Conservation (phyloP, 2,797 vertebrate species). For the Pangasius sanitwongsei region DNA sequence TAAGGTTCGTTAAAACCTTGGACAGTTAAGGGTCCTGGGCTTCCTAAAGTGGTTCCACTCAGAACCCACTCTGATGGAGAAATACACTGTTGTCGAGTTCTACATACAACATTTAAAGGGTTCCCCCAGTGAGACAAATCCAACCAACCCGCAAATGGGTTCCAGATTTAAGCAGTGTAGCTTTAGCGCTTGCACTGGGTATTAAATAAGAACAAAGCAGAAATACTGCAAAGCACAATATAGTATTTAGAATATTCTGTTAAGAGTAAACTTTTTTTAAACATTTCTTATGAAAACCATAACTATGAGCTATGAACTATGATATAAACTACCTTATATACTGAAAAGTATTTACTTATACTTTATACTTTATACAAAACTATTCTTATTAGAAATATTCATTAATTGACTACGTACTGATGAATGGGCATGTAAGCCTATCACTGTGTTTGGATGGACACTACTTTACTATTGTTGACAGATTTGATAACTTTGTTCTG, state of each 20-base stretch:
- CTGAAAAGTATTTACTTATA: constrained; percentile 6
- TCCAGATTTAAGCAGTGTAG: background rate
- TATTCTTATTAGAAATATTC: background rate
- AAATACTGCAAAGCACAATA: constrained; percentile 12
- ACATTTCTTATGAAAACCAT: background rate
- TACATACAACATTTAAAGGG: background rate
- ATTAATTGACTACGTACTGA: background rate
- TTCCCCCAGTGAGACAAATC: background rate
- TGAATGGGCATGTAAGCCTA: background rate
- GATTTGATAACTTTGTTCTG: constrained; percentile 53
- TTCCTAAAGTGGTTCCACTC: background rate
- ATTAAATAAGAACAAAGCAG: background rate
- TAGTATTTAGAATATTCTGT: constrained; percentile 1
- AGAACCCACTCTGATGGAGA: background rate
- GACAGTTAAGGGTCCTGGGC: background rate
- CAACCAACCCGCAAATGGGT: background rate
- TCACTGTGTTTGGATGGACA: constrained; percentile 21
- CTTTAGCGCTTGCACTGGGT: background rate
- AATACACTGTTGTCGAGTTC: background rate
- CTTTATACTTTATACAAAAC: constrained; percentile 15
- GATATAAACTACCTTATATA: background rate
- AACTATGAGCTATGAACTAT: background rate
- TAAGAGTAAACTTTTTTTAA: background rate
- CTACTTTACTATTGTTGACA: constrained; percentile 45
- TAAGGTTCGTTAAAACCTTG: background rate